Evolutionary conservation across 2,797 vertebrate genomes (phyloP), one percentile per base, ranked within the genome.

Genomic region (Allenopithecus nigroviridis): DNA sequence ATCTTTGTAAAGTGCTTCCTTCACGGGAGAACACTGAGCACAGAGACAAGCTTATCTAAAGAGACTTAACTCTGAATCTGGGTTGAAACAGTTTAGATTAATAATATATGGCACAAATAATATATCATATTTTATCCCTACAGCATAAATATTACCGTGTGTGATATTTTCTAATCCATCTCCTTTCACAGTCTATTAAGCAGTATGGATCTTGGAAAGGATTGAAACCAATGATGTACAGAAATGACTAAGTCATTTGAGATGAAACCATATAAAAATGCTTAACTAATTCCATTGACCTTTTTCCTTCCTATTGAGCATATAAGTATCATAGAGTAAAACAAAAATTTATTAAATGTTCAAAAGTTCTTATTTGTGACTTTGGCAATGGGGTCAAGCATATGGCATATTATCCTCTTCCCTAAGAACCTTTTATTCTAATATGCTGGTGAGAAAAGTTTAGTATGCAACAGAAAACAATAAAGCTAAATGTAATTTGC

Each of bases 1-100:
- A 46, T 39, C 53, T 53, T 61, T 64, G 39, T 16, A 4, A 70
- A 36, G 17, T 24, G n/a, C 22, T 19, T 84, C 53, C 36, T 2
- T 72, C 2, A 1, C 10, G 30, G 43, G 72, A n/a, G 85, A 26
- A 46, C 30, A 43, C 17, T 0, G 11, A 64, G 64, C 64, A 12
- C 5, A 39, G 26, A 46, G 19, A 21, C 0, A 0, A 36, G 74
- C 1, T 7, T 17, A 5, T 13, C 21, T n/a, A 17, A 6, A 13
- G 39, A 46, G 48, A n/a, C 43, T 5, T n/a, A 33, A 57, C 8
- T 14, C 55, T 33, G 75, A 59, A 46, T 28, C 61, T 72, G 41
- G 81, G 61, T 10, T 5, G 57, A 68, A 57, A 48, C 41, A 19
- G 41, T 70, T n/a, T 24, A 59, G n/a, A 30, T 50, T 21, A 57